Conservation (phyloP, 2,797 vertebrate species). For the Anabacerthia variegaticeps region DNA sequence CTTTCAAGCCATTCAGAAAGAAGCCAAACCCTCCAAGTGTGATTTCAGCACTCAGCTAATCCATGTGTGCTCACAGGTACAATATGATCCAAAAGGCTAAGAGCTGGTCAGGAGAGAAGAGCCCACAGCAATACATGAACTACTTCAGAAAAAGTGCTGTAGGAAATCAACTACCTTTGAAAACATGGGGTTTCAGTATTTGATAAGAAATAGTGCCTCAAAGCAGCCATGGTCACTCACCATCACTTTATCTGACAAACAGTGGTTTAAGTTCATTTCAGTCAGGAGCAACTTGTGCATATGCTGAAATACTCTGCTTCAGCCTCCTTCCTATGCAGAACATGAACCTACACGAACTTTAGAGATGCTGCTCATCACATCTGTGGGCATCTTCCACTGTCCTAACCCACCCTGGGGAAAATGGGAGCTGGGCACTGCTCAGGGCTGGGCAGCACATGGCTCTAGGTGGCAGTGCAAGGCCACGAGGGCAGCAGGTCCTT, state of each 20-base stretch:
- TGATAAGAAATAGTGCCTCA: not conserved
- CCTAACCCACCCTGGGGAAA: too few species aligned
- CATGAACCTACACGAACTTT: fast-evolving
- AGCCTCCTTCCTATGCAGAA: not conserved
- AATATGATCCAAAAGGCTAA: not conserved
- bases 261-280: fast-evolving
- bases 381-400: not conserved
- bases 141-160: not conserved
- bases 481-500: not conserved
- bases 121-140: not conserved
- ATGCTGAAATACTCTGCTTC: not conserved
- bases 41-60: not conserved
- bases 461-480: slow-evolving; percentile 36
- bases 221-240: not conserved
- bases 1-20: not conserved
- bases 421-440: not conserved
- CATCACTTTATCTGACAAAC: not conserved
- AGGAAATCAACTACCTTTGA: not conserved
- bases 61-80: not conserved
- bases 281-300: fast-evolving
- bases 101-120: not conserved
- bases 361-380: not conserved
- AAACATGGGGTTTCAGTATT: not conserved
- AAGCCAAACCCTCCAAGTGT: not conserved
- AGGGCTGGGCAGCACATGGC: not conserved